These are phyloP conservation scores for Tokudaia muenninki DNA, from an alignment of 2,797 vertebrate genomes.

Conservation along the genomic window DNA sequence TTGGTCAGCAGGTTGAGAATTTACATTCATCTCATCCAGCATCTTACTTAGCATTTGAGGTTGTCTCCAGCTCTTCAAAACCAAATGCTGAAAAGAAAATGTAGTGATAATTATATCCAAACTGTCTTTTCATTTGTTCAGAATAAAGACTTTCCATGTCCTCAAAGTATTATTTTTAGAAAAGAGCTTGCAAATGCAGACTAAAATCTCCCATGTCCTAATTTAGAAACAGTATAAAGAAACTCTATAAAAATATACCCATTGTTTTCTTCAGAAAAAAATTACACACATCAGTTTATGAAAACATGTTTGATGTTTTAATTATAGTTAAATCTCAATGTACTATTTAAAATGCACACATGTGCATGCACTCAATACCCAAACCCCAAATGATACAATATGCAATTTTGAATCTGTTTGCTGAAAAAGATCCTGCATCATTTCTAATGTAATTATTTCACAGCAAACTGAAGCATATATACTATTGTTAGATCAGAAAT, in stretches of 20 bases:
- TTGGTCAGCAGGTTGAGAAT: not conserved
- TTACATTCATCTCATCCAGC: not conserved
- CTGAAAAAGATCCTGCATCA: not conserved
- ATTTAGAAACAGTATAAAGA: conserved; percentile 75
- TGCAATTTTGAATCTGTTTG: conserved; percentile 60
- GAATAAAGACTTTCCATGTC: conserved; percentile 72
- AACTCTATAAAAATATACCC: conserved; percentile 69
- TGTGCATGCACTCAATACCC: not conserved
- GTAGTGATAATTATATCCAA: conserved; percentile 64
- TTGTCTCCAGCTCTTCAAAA: conserved; percentile 34
- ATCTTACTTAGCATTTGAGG: not conserved
- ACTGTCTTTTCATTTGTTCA: conserved; percentile 70
- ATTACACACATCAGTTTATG: conserved; percentile 68
- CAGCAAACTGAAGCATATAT: not conserved
- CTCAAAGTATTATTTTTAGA: conserved; percentile 78
- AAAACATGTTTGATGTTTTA: conserved; percentile 79
- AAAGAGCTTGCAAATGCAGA: conserved; percentile 63
- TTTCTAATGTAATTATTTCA: conserved; percentile 57
- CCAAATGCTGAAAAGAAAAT: conserved; percentile 54
- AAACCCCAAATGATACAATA: conserved; percentile 64
- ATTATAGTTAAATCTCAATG: conserved; percentile 72
- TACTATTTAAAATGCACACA: conserved; percentile 68
- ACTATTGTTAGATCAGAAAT: not conserved
- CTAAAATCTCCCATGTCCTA: conserved; percentile 55
- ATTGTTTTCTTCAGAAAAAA: conserved; percentile 57